Base-by-base conservation (phyloP, 2,888 invertebrate species). In the Metopia argyrocephala region DNA sequence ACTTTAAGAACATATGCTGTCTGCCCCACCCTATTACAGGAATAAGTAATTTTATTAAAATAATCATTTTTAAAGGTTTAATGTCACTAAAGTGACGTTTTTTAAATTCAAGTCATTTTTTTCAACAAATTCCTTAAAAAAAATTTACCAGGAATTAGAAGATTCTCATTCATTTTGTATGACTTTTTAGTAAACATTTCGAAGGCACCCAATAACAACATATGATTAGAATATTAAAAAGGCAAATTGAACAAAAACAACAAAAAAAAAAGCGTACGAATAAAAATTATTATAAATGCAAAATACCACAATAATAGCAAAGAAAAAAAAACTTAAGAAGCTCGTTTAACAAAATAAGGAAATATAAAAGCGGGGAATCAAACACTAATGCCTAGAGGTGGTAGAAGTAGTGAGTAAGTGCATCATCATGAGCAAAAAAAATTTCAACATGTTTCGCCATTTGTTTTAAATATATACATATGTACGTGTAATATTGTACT, bases 181-280 rank as follows among this genome's bases (percentile, higher is more conserved):
- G 50, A 46, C 62, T 66, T 6, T 28, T 20, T 66, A 66, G 66
- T 78, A 65, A 38, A 38, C 74, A 50, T 74, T 62, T 61, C 45
- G 38, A 6, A 70, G 56, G 21, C 48, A 27, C 7, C 69, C 31
- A 70, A 56, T 23, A 61, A 50, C 18, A 61, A 64, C 50, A 81
- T 70, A 74, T 81, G 81, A 75, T 81, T 81, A 66, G 81, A 78
- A 81, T 81, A 70, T 75, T 78, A 80, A 74, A 68, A 23, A 73
- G 27, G 57, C 57, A 66, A 66, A 74, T 46, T 76, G 23, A 64
- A 31, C 46, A 28, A 21, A 69, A 31, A 7, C 46, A 45, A 50
- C 69, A 6, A 50, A 50, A 28, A 12, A 25, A 65, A 9, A 27
- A 45, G 3, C 9, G 15, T 38, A 15, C 38, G 38, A 73, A 56